Base-by-base conservation (phyloP, 2,113 vertebrate species). In the Grammatotria lemairii region DNA sequence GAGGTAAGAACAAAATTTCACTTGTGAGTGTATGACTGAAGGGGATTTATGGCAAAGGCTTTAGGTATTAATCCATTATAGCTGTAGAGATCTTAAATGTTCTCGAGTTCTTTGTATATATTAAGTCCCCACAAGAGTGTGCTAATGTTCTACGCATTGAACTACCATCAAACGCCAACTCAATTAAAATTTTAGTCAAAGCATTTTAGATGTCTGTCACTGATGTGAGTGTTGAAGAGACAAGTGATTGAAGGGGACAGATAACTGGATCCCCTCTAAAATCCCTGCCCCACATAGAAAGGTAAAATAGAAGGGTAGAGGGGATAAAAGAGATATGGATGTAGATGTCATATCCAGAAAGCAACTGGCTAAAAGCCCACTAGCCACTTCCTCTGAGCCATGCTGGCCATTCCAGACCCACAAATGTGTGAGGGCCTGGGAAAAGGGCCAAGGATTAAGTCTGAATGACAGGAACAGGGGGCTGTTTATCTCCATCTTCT, bases 1-100 rank as follows among this genome's bases (percentile, higher is more conserved):
- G 98, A 99, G 98, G 99, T 99, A 92, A 95, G 57, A 38, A 49
- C 23, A n/a, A 60, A 78, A 51, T n/a, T 51, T 51, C 45, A 51
- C 26, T 51, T 78, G 6, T 78, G 0, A 31, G 7, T 31, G 40
- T 47, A 49, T 78, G 70, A 78, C 42, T 78, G 70, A 78, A 78
- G 26, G 42, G 23, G 45, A 78, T 78, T 78, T 49, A 17, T 49
- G 23, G 16, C 26, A 49, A 49, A 47, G 70, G 42, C 70, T 49
- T 49, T 78, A 49, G 45, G 17, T 31, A 51, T 33, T 49, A 78
- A 9, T 51, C 26, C 45, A 78, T 12, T n/a, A 3, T 75, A 75
- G 21, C 1, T 49, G 33, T 3, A 57, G 35, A 51, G 4, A 14
- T 38, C 6, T 26, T 17, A 14, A 58, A 86, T 19, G 9, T 28